Conservation (phyloP, 2,113 vertebrate species). For the Mesoclemmys tuberculata region DNA sequence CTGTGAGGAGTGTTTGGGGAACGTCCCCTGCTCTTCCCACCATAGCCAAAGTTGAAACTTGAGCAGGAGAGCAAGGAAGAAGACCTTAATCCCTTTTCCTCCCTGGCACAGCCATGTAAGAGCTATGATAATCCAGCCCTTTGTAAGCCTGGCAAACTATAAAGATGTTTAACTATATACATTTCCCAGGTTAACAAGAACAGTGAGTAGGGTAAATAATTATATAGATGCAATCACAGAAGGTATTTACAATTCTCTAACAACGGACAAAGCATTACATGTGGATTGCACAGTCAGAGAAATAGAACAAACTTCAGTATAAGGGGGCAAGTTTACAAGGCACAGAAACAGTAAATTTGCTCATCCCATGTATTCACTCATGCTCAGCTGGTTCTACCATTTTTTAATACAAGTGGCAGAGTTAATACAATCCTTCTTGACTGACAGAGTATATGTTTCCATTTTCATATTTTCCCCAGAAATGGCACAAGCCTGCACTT, state of each 20-base stretch:
- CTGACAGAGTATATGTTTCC: constrained; percentile 33
- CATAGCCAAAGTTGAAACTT: neutral
- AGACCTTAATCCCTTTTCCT: neutral
- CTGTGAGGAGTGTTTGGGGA: fast-evolving
- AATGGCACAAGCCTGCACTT: constrained; percentile 36
- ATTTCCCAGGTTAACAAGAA: neutral
- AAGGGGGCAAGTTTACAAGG: neutral
- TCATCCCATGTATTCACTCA: neutral
- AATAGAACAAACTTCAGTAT: neutral
- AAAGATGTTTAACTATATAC: neutral
- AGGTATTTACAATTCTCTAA: neutral
- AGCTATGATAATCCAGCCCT: fast-evolving
- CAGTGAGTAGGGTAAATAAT: neutral
- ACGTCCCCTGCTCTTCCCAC: neutral
- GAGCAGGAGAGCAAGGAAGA: neutral
- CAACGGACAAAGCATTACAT: neutral
- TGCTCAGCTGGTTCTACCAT: neutral
- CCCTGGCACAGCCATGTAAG: neutral
- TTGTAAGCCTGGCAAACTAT: neutral
- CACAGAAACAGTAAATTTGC: neutral
- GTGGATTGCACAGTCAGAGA: neutral
- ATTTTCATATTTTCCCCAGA: constrained; percentile 42
- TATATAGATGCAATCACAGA: neutral
- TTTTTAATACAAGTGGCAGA: neutral
- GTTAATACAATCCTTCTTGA: constrained; percentile 48